Conservation (phyloP, 1,140 invertebrate species). For the Oncopeltus fasciatus region DNA sequence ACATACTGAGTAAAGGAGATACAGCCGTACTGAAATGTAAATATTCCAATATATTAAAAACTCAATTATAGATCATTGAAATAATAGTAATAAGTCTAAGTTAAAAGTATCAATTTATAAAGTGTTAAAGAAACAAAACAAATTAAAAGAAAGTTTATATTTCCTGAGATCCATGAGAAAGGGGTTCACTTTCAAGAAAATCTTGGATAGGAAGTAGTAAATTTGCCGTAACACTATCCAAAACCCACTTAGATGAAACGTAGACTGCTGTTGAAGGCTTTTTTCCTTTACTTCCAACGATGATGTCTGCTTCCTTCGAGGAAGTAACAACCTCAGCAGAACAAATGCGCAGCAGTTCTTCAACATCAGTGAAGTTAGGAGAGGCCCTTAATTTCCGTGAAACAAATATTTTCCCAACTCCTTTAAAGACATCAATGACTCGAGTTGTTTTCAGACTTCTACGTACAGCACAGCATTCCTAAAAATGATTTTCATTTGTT, state of each 20-base stretch:
- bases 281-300: constrained; percentile 30
- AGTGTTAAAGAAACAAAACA: too few relatives aligned
- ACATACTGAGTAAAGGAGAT: too few relatives aligned
- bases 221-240: constrained; percentile 28
- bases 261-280: constrained; percentile 26
- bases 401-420: constrained; percentile 34
- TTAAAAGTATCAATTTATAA: too few relatives aligned
- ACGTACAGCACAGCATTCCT: constrained; percentile 34
- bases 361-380: constrained; percentile 31
- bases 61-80: too few relatives aligned
- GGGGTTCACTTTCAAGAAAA: neutral
- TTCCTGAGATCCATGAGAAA: too few relatives aligned
- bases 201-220: neutral
- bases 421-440: constrained; percentile 33
- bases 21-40: too few relatives aligned
- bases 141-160: too few relatives aligned
- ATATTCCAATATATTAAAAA: too few relatives aligned
- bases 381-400: constrained; percentile 25
- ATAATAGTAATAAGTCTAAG: too few relatives aligned
- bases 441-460: constrained; percentile 35
- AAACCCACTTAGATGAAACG: constrained; percentile 34
- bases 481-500: too few relatives aligned
- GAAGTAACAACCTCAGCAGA: constrained; percentile 30
- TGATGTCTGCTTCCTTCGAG: constrained; percentile 31
- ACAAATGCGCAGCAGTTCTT: constrained; percentile 34